Evolutionary conservation across 2,888 invertebrate species (phyloP).

Genomic region (Mimumesa dahlbomi): DNA sequence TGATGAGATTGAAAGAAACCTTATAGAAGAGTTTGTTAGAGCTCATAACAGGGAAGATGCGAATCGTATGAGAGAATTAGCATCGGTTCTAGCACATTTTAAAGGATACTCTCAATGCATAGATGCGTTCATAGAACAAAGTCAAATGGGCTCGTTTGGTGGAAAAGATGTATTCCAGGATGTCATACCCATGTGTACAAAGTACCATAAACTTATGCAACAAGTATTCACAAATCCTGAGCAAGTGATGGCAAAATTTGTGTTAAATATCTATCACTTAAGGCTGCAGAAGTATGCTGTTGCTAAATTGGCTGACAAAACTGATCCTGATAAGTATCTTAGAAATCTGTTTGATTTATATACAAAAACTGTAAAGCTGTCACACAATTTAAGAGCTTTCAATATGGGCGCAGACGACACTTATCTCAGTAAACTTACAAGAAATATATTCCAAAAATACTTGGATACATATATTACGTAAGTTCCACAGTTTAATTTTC

Average conservation of each 20-base stretch:
- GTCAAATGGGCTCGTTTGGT: constrained; percentile 93
- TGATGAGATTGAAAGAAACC: constrained; percentile 91
- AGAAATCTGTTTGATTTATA: constrained; percentile 94
- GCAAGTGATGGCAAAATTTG: constrained; percentile 98
- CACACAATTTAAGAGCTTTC: constrained; percentile 86
- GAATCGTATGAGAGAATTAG: constrained; percentile 95
- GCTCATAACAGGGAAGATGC: constrained; percentile 93
- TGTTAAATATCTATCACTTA: constrained; percentile 96
- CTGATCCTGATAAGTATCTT: constrained; percentile 93
- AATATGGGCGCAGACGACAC: constrained; percentile 91
- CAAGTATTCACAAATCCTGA: constrained; percentile 97
- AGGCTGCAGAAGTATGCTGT: constrained; percentile 93
- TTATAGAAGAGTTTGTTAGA: constrained; percentile 96
- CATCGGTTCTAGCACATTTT: constrained; percentile 95
- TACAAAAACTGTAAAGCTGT: constrained; percentile 90
- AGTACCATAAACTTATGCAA: constrained; percentile 90
- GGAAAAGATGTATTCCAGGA: constrained; percentile 95
- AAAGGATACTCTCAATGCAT: constrained; percentile 98
- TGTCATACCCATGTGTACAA: constrained; percentile 93
- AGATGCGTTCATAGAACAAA: constrained; percentile 97
- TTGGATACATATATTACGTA: constrained; percentile 89
- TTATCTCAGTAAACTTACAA: constrained; percentile 88
- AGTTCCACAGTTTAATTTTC: constrained; percentile 57
- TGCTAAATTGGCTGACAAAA: constrained; percentile 89
- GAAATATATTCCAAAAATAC: constrained; percentile 90